A percentile compares a stretch with the other conserved stretches of the same genome.
Evolutionary conservation across 2,888 invertebrate genomes (phyloP).

Genomic region (Thymelicus sylvestris): DNA sequence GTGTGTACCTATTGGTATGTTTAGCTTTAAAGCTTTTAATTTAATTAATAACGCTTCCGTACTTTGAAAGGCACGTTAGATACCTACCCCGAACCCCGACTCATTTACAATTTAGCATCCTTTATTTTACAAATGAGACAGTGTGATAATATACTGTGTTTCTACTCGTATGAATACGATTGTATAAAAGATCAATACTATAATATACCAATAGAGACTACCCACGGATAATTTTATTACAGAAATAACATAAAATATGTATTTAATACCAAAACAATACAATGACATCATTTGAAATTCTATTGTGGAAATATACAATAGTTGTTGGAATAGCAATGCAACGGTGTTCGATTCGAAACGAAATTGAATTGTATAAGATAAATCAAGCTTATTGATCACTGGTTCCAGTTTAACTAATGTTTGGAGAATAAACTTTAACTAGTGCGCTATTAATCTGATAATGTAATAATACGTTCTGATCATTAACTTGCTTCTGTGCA

Average conservation of each 20-base stretch:
- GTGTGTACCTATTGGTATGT: not conserved
- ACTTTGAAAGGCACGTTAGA: too few species aligned
- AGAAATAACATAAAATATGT: constrained; percentile 2
- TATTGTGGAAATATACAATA: constrained; percentile 21
- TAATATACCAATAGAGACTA: not conserved
- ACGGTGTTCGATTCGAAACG: not conserved
- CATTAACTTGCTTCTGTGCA: too few species aligned
- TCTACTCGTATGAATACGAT: too few species aligned
- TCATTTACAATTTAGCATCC: too few species aligned
- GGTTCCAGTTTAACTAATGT: constrained; percentile 24
- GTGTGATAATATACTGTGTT: too few species aligned
- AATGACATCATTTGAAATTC: constrained; percentile 20
- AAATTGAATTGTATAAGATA: constrained; percentile 29
- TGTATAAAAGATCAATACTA: too few species aligned
- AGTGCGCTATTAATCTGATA: constrained; percentile 14
- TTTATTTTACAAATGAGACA: too few species aligned
- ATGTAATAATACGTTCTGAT: not conserved
- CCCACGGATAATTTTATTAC: constrained; percentile 1
- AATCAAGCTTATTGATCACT: constrained; percentile 25
- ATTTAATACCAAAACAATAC: constrained; percentile 16
- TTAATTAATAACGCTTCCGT: too few species aligned
- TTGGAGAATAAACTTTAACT: constrained; percentile 20
- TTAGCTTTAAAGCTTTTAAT: too few species aligned
- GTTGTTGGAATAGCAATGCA: constrained; percentile 11
- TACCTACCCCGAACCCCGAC: too few species aligned